Percentiles rank a stretch among this genome's conserved stretches.
phyloP scores from a whole-genome alignment of 2,113 vertebrate species.

The Dicaeum eximium region DNA sequence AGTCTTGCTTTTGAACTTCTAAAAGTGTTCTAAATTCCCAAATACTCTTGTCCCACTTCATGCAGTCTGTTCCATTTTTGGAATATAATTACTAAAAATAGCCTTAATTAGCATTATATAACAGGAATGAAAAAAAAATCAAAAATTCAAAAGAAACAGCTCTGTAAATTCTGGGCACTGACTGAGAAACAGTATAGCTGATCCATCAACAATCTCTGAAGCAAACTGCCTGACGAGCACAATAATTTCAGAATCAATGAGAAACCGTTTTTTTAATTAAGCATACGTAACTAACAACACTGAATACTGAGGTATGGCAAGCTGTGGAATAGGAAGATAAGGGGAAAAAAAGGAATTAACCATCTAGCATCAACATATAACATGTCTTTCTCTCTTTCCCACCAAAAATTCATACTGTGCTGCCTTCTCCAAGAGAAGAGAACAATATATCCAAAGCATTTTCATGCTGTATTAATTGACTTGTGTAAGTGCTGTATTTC shows the following conservation, averaged over 20 bases:
- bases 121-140: not conserved
- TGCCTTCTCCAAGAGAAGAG: not conserved
- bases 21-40: slow-evolving; percentile 8
- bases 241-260: not conserved
- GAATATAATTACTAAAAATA: not conserved
- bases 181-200: not conserved
- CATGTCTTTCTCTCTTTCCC: not conserved
- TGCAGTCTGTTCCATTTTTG: not conserved
- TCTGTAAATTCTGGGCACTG: not conserved
- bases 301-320: not conserved
- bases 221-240: not conserved
- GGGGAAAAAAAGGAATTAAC: not conserved
- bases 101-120: not conserved
- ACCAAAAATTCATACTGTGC: not conserved
- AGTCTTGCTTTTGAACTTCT: not conserved
- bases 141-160: not conserved
- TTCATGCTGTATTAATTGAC: not conserved
- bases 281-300: not conserved
- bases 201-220: not conserved
- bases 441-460: not conserved
- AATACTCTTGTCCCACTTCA: not conserved
- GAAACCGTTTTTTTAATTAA: not conserved
- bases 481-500: not conserved
- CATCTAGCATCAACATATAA: not conserved
- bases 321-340: not conserved